These are phyloP conservation scores for Limnephilus rhombicus DNA, from an alignment of 2,888 invertebrate genomes.

Conservation along the genomic window DNA sequence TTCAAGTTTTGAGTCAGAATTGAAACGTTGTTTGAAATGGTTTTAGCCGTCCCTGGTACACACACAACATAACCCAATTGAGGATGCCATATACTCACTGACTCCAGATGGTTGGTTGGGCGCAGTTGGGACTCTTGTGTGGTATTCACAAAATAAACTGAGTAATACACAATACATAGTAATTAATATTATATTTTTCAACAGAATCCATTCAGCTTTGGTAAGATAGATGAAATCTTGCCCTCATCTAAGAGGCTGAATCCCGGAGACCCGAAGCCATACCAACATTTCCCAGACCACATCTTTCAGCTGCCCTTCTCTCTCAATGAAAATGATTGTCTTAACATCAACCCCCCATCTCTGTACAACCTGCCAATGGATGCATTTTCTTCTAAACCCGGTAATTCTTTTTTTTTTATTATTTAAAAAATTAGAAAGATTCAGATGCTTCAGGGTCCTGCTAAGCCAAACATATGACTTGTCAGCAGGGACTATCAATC, in stretches of 20 bases:
- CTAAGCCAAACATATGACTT: too few species aligned
- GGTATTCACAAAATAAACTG: too few species aligned
- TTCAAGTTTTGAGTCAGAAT: too few species aligned
- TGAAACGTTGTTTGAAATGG: too few species aligned
- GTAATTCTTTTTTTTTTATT: conserved; percentile 69
- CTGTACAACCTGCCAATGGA: conserved; percentile 72
- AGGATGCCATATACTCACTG: too few species aligned
- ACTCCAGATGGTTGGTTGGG: too few species aligned
- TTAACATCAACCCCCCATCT: conserved; percentile 68
- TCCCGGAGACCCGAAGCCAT: conserved; percentile 75
- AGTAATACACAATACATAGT: too few species aligned
- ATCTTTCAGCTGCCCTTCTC: conserved; percentile 75
- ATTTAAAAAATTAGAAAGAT: too few species aligned
- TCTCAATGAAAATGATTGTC: conserved; percentile 69
- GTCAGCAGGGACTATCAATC: too few species aligned
- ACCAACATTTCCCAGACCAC: conserved; percentile 74
- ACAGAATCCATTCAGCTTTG: conserved; percentile 76
- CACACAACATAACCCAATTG: too few species aligned
- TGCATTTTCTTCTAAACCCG: conserved; percentile 73
- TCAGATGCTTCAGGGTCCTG: too few species aligned
- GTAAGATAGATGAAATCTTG: conserved; percentile 74
- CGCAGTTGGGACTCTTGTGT: neutral
- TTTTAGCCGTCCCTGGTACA: too few species aligned
- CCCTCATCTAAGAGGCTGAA: conserved; percentile 72
- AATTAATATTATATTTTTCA: neutral